Conservation (phyloP, 2,888 invertebrate genomes). For the Argynnis bischoffii region DNA sequence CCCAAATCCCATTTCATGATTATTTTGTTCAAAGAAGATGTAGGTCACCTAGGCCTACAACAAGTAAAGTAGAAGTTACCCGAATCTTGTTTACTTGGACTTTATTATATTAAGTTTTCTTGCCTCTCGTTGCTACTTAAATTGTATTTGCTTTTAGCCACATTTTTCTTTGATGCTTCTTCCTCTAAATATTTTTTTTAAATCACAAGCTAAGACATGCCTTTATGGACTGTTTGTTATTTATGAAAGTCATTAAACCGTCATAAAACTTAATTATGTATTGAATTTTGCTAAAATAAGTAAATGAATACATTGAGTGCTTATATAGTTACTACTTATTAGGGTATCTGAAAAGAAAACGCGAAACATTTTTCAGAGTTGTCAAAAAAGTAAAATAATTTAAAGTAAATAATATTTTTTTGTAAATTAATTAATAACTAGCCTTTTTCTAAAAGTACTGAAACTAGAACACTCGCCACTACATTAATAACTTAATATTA, state of each 20-base stretch:
- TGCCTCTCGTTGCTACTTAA: constrained; percentile 8
- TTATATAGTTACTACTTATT: too few species aligned
- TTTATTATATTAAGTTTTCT: constrained; percentile 30
- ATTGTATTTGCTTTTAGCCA: background rate
- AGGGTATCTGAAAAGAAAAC: too few species aligned
- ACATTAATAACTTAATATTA: constrained; percentile 1
- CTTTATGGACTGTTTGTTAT: too few species aligned
- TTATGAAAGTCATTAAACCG: too few species aligned
- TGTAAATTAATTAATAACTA: too few species aligned
- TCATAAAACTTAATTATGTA: too few species aligned
- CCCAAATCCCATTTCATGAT: constrained; percentile 35
- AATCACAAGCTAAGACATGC: too few species aligned
- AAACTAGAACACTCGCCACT: background rate
- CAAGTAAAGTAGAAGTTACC: constrained; percentile 5
- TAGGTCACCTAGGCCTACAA: constrained; percentile 31
- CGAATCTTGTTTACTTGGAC: constrained; percentile 27
- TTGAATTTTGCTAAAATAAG: too few species aligned
- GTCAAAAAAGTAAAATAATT: too few species aligned
- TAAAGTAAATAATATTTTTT: too few species aligned
- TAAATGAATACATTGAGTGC: too few species aligned
- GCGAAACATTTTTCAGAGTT: too few species aligned
- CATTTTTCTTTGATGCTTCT: background rate
- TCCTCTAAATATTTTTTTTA: background rate
- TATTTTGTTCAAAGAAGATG: constrained; percentile 30
- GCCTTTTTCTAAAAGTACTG: background rate